Percentiles rank a stretch among this genome's conserved stretches.
phyloP scores from a whole-genome alignment of 2,113 vertebrate species.

The Oophaga pumilio region DNA sequence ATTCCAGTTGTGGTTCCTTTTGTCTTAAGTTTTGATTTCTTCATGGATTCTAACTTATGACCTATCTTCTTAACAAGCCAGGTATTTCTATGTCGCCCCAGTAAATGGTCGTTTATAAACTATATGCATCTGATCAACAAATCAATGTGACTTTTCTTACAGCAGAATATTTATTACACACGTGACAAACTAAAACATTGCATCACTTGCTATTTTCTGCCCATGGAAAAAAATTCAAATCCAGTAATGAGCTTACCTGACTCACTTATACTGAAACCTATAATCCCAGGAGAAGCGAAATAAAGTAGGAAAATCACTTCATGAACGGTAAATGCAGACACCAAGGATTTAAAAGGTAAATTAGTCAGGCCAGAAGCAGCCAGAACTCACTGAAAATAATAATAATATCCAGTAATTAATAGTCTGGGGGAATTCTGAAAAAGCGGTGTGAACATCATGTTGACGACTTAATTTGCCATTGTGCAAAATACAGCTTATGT shows the following conservation, averaged over 20 bases:
- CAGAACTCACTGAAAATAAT: background rate
- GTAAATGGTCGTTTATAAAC: background rate
- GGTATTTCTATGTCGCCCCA: background rate
- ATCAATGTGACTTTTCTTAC: background rate
- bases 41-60: background rate
- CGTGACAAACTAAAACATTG: background rate
- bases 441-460: background rate
- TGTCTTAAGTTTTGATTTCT: background rate
- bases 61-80: background rate
- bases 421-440: constrained; percentile 13
- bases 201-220: background rate
- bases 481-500: too few relatives aligned
- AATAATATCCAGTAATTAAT: background rate
- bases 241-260: background rate
- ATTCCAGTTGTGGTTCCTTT: background rate
- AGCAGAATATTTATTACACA: background rate
- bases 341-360: background rate
- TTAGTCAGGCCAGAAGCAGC: background rate
- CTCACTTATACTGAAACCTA: background rate
- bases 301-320: constrained; percentile 7
- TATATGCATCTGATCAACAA: background rate
- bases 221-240: background rate
- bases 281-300: constrained; percentile 15
- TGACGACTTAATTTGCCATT: background rate
- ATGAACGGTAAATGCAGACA: background rate